A percentile compares a stretch with the other conserved stretches of the same genome.
phyloP scores from a whole-genome alignment of 2,888 invertebrate species.

The Meloe dianella region DNA sequence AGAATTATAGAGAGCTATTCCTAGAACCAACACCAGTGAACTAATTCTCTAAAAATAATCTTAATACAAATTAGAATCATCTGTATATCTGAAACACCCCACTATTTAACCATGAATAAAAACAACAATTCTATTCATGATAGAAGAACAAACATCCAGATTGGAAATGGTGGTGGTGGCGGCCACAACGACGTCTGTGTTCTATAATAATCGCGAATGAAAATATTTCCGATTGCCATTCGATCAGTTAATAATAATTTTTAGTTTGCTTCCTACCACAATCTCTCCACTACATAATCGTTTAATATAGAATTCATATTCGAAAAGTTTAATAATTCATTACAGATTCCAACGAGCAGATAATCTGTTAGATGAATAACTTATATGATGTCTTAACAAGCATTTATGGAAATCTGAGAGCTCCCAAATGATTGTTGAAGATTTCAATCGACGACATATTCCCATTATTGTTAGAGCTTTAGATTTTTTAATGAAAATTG shows the following conservation, averaged over 20 bases:
- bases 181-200: too few species aligned
- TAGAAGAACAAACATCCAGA: too few species aligned
- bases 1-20: background rate
- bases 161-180: background rate
- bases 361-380: background rate
- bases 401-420: background rate
- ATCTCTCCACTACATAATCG: too few species aligned
- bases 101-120: background rate
- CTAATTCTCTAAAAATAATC: conserved; percentile 34
- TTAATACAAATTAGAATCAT: conserved; percentile 12
- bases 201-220: background rate
- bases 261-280: too few species aligned
- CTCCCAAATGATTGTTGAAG: background rate
- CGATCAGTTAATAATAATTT: background rate
- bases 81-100: background rate
- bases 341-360: background rate
- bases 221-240: background rate
- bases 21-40: conserved; percentile 29
- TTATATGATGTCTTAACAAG: background rate
- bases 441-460: background rate
- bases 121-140: too few species aligned
- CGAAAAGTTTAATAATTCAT: background rate
- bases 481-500: too few species aligned
- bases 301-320: background rate
- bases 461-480: background rate